Conservation (phyloP, 2,888 invertebrate species). For the Erebia ligea region DNA sequence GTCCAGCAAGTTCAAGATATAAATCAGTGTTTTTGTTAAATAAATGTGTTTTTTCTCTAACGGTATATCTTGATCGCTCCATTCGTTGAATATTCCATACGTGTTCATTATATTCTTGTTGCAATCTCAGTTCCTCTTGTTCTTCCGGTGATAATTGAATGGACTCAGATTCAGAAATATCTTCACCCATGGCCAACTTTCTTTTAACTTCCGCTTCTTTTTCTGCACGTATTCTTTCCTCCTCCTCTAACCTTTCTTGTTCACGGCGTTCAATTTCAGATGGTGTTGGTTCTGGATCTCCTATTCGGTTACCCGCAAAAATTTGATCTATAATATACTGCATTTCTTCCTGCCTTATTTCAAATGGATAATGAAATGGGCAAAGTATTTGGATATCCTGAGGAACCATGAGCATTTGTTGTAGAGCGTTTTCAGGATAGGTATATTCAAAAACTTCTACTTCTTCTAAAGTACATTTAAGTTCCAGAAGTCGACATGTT, state of each 20-base stretch:
- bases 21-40: slow-evolving; percentile 61
- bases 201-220: slow-evolving; percentile 60
- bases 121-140: slow-evolving; percentile 51
- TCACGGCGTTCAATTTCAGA: slow-evolving; percentile 62
- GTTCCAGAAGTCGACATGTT: slow-evolving; percentile 83
- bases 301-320: slow-evolving; percentile 68
- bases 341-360: slow-evolving; percentile 74
- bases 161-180: slow-evolving; percentile 52
- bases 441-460: slow-evolving; percentile 85
- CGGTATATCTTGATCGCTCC: slow-evolving; percentile 62
- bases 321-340: slow-evolving; percentile 75
- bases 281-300: slow-evolving; percentile 65
- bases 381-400: slow-evolving; percentile 85
- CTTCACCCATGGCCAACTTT: slow-evolving; percentile 59
- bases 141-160: slow-evolving; percentile 58
- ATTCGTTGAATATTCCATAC: slow-evolving; percentile 68
- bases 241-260: slow-evolving; percentile 58
- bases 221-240: slow-evolving; percentile 54
- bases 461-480: slow-evolving; percentile 81
- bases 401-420: slow-evolving; percentile 87
- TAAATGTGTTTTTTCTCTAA: slow-evolving; percentile 53
- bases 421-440: slow-evolving; percentile 88
- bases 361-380: slow-evolving; percentile 85
- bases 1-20: slow-evolving; percentile 69
- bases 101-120: slow-evolving; percentile 59